These are phyloP conservation scores for Dendropsophus ebraccatus DNA, from an alignment of 2,113 vertebrate species.

Conservation along the genomic window DNA sequence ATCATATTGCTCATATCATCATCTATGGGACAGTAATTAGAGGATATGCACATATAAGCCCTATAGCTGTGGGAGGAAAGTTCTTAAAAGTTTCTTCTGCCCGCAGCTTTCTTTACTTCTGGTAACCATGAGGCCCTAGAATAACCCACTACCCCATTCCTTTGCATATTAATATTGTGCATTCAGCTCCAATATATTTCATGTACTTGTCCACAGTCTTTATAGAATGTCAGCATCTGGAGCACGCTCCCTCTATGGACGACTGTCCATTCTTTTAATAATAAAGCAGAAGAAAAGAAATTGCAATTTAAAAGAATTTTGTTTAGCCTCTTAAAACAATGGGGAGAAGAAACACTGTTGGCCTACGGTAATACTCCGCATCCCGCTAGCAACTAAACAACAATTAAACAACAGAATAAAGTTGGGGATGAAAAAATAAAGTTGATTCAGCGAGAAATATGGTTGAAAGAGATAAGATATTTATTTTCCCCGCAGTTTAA, in stretches of 20 bases:
- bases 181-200: neutral
- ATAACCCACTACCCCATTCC: neutral
- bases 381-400: neutral
- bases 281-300: neutral
- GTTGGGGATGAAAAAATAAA: neutral
- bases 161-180: neutral
- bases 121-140: neutral
- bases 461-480: conserved; percentile 42
- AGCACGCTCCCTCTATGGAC: neutral
- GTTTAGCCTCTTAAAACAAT: neutral
- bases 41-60: neutral
- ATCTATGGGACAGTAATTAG: too few relatives aligned
- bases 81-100: neutral
- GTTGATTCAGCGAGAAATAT: conserved; percentile 35
- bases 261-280: neutral
- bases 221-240: neutral
- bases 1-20: neutral
- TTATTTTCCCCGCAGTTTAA: conserved; percentile 33
- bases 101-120: neutral
- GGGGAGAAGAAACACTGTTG: neutral
- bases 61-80: neutral
- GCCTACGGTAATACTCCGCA: neutral
- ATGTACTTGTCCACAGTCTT: neutral
- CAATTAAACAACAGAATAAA: conserved; percentile 36
- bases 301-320: neutral